Base-by-base conservation (phyloP, 2,113 vertebrate species). In the Rhinoptilus africanus region DNA sequence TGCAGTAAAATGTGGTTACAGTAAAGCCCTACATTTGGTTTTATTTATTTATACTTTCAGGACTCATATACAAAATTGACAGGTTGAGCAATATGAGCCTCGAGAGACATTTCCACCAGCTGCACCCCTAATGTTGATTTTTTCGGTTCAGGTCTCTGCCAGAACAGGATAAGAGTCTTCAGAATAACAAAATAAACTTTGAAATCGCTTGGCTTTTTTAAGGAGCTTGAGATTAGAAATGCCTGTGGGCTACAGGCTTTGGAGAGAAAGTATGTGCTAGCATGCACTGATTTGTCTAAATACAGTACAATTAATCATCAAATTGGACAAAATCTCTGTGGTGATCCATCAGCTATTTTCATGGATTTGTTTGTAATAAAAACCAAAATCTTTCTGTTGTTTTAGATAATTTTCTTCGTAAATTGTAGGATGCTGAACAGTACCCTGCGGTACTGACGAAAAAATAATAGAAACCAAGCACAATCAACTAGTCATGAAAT, bases 111-210 rank as follows among this genome's bases (percentile, higher is more conserved):
- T 75, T 74, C 69, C 83, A 95, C 37, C 86, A 92, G 82, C 93
- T 93, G 85, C 78, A 88, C 47, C 56, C 37, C 60, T 79, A 26
- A 23, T 93, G 47, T 37, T 79, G 89, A 81, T 19, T 82, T 72
- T 89, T 91, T 83, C 76, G n/a, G 30, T 94, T 81, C 59, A 78
- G 34, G 17, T 85, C 64, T 91, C 57, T 92, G 96, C 91, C 94
- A 95, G 89, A 90, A 94, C 68, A 90, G 88, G 85, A 90, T 88
- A 95, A 96, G 90, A 88, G 71, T 30, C 43, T 92, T 93, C 77
- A 93, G 75, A 90, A 90, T 41, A 94, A 80, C 47, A 97, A 96
- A 95, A 94, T 81, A 95, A 97, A 96, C 92, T 92, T 91, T 73
- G 63, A 90, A 92, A 92, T 60, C 63, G 60, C 81, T 97, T 94